Evolutionary conservation across 2,888 invertebrate genomes (phyloP).

Genomic region (Sussaba pulchella): DNA sequence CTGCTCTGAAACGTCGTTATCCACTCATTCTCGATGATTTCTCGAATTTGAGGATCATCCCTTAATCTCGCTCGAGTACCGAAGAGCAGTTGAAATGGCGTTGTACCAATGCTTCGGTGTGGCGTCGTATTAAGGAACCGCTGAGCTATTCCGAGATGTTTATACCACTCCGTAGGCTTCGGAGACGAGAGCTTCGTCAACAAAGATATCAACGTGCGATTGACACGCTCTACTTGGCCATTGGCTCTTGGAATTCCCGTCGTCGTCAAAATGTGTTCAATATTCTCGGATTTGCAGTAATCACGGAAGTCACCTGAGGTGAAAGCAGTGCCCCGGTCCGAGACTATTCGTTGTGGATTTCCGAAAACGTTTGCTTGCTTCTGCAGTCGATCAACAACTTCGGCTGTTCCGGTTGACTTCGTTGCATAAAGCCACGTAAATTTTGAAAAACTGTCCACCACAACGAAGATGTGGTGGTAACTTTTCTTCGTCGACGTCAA

Average conservation of each 20-base stretch:
- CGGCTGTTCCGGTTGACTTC: slow-evolving; percentile 72
- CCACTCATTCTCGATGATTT: slow-evolving; percentile 67
- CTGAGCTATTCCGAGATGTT: background rate
- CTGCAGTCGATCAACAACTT: slow-evolving; percentile 75
- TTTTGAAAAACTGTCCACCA: slow-evolving; percentile 61
- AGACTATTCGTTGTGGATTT: slow-evolving; percentile 79
- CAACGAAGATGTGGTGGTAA: slow-evolving; percentile 60
- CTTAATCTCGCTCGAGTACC: background rate
- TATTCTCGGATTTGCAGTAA: slow-evolving; percentile 77
- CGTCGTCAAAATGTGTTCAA: slow-evolving; percentile 75
- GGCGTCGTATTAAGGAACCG: background rate
- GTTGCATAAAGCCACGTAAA: slow-evolving; percentile 76
- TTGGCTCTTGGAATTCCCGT: slow-evolving; percentile 79
- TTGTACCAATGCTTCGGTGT: background rate
- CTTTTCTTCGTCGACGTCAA: slow-evolving; percentile 72
- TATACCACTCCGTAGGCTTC: background rate
- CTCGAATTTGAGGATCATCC: slow-evolving; percentile 62
- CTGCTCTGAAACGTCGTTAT: slow-evolving; percentile 58
- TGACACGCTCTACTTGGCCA: slow-evolving; percentile 79
- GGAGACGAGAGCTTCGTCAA: background rate
- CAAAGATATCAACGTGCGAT: slow-evolving; percentile 73
- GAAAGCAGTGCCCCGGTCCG: slow-evolving; percentile 80
- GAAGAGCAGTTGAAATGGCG: background rate
- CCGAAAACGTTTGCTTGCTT: slow-evolving; percentile 79
- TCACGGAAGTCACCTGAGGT: slow-evolving; percentile 77